These are phyloP conservation scores for Drosophila pseudotalamancana DNA, from an alignment of 2,888 invertebrate genomes.

Conservation along the genomic window DNA sequence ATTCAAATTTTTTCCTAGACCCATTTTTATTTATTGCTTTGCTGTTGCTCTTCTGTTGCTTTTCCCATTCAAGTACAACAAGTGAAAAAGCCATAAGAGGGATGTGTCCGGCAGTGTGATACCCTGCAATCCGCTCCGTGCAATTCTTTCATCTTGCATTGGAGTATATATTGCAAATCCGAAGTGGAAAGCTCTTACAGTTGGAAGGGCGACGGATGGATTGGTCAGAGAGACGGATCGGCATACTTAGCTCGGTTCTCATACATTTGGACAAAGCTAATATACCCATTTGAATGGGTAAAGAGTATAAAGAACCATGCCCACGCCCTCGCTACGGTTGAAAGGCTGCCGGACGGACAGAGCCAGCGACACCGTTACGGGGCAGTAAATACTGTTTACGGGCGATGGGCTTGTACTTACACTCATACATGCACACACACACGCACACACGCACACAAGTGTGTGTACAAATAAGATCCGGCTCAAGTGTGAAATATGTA, in stretches of 20 bases:
- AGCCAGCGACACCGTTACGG: slow-evolving; percentile 45
- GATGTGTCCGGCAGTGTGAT: too few species aligned
- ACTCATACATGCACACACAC: neutral
- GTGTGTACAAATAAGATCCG: neutral
- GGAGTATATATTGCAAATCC: too few species aligned
- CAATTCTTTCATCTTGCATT: too few species aligned
- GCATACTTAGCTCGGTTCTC: too few species aligned
- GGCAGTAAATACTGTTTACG: slow-evolving; percentile 54
- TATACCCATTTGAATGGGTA: too few species aligned
- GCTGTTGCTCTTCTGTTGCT: slow-evolving; percentile 34
- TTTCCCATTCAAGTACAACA: slow-evolving; percentile 19
- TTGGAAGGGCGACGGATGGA: too few species aligned
- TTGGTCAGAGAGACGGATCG: too few species aligned
- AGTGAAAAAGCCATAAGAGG: too few species aligned
- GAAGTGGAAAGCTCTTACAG: too few species aligned
- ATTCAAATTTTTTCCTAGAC: slow-evolving; percentile 57
- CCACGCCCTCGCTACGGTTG: slow-evolving; percentile 14
- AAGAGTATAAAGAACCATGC: too few species aligned
- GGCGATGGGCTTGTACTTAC: neutral
- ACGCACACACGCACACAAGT: neutral
- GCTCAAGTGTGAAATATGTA: neutral
- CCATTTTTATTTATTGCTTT: slow-evolving; percentile 35
- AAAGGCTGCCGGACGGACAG: slow-evolving; percentile 14
- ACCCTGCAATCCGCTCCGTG: too few species aligned
- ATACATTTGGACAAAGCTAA: too few species aligned